These are phyloP conservation scores for Noctilio leporinus DNA, from an alignment of 2,113 vertebrate genomes.

Conservation along the genomic window DNA sequence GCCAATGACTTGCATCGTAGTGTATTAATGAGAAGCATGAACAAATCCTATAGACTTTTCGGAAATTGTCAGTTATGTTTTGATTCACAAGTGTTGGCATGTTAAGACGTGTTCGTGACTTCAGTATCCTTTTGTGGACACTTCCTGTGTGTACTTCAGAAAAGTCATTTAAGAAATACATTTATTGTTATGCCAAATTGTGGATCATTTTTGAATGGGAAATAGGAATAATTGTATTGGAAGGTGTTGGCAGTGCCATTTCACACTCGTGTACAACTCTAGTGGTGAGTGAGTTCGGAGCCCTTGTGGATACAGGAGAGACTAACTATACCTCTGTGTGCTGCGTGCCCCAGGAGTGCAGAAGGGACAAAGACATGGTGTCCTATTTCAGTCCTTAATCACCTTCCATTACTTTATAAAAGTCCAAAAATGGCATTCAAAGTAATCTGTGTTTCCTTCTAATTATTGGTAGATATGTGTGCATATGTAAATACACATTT, in stretches of 20 bases:
- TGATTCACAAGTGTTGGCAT: neutral
- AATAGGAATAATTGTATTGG: neutral
- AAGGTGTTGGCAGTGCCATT: neutral
- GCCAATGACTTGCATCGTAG: neutral
- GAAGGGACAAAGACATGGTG: neutral
- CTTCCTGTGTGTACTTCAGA: neutral
- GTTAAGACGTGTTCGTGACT: neutral
- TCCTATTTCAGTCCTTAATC: neutral
- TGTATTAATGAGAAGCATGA: neutral
- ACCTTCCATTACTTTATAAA: neutral
- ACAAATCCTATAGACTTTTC: neutral
- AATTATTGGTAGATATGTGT: neutral
- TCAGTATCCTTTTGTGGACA: neutral
- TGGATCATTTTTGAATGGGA: neutral
- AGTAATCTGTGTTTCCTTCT: neutral
- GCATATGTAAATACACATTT: neutral
- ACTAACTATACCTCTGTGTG: neutral
- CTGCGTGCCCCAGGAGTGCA: rapidly evolving
- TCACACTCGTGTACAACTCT: neutral
- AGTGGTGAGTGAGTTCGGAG: neutral
- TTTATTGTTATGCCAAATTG: neutral
- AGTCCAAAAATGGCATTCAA: neutral
- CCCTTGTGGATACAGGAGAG: neutral
- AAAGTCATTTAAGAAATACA: neutral
- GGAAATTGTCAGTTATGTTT: neutral